Conservation (phyloP, 2,113 vertebrate species). For the Tragulus kanchil region DNA sequence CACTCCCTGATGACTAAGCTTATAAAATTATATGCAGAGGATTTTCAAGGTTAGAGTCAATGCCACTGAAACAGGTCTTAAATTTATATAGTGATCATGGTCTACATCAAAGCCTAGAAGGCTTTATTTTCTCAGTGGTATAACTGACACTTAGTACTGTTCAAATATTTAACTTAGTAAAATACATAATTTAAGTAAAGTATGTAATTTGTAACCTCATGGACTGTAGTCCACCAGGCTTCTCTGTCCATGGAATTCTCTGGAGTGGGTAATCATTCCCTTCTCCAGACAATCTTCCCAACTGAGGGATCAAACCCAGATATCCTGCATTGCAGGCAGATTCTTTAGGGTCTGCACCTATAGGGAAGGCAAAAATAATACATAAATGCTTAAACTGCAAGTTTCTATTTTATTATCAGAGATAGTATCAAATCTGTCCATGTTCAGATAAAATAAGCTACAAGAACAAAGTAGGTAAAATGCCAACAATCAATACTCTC, state of each 20-base stretch:
- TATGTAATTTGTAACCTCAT: not conserved
- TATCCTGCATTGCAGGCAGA: not conserved
- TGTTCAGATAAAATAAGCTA: not conserved
- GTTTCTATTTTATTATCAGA: not conserved
- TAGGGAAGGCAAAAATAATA: not conserved
- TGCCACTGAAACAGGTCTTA: not conserved
- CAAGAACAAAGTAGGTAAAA: not conserved
- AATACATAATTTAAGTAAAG: not conserved
- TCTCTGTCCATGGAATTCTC: not conserved
- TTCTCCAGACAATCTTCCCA: not conserved
- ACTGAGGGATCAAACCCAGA: not conserved
- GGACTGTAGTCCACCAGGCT: not conserved
- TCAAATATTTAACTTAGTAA: slow-evolving; percentile 15
- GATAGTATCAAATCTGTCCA: not conserved
- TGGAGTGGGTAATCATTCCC: not conserved
- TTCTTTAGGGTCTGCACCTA: not conserved
- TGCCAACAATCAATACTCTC: not conserved
- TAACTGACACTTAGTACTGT: not conserved
- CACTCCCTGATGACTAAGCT: slow-evolving; percentile 51
- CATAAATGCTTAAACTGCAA: not conserved
- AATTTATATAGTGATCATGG: not conserved
- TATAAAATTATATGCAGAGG: slow-evolving; percentile 50
- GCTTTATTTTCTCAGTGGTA: not conserved
- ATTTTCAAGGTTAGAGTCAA: slow-evolving; percentile 56
- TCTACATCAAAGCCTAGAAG: not conserved